These are phyloP conservation scores for Agrilus cyanescens DNA, from an alignment of 2,888 invertebrate species.

Conservation along the genomic window DNA sequence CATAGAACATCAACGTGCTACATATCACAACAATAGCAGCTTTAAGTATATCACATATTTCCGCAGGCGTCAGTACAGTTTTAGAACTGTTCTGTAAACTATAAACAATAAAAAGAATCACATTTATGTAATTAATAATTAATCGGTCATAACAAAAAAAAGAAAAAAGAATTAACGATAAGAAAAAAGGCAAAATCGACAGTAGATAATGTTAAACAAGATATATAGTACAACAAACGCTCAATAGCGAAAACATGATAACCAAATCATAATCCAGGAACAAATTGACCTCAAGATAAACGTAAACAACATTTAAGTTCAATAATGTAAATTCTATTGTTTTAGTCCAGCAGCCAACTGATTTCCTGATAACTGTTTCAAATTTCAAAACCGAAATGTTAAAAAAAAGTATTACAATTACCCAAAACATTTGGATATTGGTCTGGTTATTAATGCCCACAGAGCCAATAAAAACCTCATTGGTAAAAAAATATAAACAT, in stretches of 20 bases:
- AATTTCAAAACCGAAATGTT: conserved; percentile 6
- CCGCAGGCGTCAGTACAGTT: conserved; percentile 67
- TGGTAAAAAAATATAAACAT: conserved; percentile 95
- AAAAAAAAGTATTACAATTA: conserved; percentile 28
- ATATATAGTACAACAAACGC: too few relatives aligned
- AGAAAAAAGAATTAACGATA: background rate
- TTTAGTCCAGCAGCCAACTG: too few relatives aligned
- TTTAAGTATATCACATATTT: conserved; percentile 93
- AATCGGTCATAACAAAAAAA: background rate
- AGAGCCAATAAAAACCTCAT: conserved; percentile 80
- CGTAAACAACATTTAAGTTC: too few relatives aligned
- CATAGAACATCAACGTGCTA: conserved; percentile 74
- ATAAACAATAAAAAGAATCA: conserved; percentile 9
- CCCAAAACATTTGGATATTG: conserved; percentile 64
- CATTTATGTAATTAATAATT: background rate
- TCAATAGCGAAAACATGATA: too few relatives aligned
- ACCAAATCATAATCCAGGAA: too few relatives aligned
- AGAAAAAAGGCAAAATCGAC: too few relatives aligned
- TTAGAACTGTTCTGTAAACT: conserved; percentile 34
- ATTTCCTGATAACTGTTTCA: too few relatives aligned
- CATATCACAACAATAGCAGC: conserved; percentile 77
- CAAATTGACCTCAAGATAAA: too few relatives aligned
- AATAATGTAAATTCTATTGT: too few relatives aligned
- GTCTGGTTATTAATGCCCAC: conserved; percentile 65
- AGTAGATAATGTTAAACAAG: too few relatives aligned